Percentiles rank a stretch among this genome's conserved stretches.
Conservation (phyloP, 2,888 invertebrate species). For the Sinohyriopsis cumingii region DNA sequence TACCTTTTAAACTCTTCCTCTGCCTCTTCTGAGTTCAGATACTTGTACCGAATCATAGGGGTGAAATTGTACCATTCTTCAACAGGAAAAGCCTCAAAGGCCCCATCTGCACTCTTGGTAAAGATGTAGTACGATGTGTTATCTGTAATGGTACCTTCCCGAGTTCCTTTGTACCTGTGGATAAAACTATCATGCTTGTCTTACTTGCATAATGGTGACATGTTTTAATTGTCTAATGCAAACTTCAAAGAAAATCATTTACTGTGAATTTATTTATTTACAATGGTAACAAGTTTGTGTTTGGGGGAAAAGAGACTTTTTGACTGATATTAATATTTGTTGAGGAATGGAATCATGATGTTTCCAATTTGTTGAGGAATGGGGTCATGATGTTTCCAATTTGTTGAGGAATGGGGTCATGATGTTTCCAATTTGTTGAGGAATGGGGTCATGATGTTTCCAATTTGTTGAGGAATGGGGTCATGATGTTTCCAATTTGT, state of each 20-base stretch:
- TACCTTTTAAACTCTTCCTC: slow-evolving; percentile 94
- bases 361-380: no score
- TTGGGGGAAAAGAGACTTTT: no score
- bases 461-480: no score
- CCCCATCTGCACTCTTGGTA: slow-evolving; percentile 94
- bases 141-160: slow-evolving; percentile 96
- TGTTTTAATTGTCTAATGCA: background rate
- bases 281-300: no score
- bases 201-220: background rate
- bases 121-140: slow-evolving; percentile 99
- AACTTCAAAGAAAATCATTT: background rate
- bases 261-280: background rate
- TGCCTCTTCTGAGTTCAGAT: slow-evolving; percentile 97
- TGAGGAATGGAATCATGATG: no score
- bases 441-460: no score
- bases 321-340: no score
- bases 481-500: no score
- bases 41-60: slow-evolving; percentile 91
- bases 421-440: no score
- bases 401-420: no score
- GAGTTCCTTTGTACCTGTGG: slow-evolving; percentile 86
- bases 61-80: slow-evolving; percentile 95
- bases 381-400: no score
- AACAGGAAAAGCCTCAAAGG: slow-evolving; percentile 95
- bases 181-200: background rate